Evolutionary conservation across 2,113 vertebrate genomes (phyloP).

Genomic region (Hyperoodon ampullatus): DNA sequence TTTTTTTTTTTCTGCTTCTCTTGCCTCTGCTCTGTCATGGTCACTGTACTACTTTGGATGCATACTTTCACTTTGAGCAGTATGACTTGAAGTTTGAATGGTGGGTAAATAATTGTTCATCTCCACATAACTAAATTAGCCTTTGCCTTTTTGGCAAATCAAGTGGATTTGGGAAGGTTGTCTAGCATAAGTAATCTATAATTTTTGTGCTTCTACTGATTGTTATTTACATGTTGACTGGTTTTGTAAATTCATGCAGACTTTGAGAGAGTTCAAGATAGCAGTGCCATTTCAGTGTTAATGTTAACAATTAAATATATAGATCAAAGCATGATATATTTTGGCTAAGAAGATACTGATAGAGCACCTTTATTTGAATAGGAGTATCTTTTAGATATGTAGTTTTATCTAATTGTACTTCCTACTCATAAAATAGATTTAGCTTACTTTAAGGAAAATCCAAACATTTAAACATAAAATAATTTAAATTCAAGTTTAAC

Average conservation of each 20-base stretch:
- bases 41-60: slow-evolving; percentile 64
- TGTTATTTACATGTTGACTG: neutral
- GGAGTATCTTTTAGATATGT: neutral
- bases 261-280: neutral
- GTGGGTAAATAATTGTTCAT: slow-evolving; percentile 79
- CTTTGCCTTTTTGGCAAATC: neutral
- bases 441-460: slow-evolving; percentile 31
- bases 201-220: neutral
- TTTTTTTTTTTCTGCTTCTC: slow-evolving; percentile 10
- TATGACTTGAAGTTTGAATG: slow-evolving; percentile 83
- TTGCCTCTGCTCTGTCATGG: slow-evolving; percentile 58
- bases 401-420: slow-evolving; percentile 6
- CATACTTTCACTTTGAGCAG: slow-evolving; percentile 74
- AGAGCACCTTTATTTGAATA: slow-evolving; percentile 31
- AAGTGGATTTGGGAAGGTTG: neutral
- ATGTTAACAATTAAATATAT: neutral
- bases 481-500: slow-evolving; percentile 51
- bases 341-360: slow-evolving; percentile 25
- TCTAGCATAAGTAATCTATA: neutral
- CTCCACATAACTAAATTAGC: neutral
- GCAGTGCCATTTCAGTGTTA: neutral
- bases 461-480: slow-evolving; percentile 53
- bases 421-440: neutral
- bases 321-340: neutral
- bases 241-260: neutral